Evolutionary conservation across 2,888 invertebrate genomes (phyloP).

Genomic region (Leptogaster cylindrica): DNA sequence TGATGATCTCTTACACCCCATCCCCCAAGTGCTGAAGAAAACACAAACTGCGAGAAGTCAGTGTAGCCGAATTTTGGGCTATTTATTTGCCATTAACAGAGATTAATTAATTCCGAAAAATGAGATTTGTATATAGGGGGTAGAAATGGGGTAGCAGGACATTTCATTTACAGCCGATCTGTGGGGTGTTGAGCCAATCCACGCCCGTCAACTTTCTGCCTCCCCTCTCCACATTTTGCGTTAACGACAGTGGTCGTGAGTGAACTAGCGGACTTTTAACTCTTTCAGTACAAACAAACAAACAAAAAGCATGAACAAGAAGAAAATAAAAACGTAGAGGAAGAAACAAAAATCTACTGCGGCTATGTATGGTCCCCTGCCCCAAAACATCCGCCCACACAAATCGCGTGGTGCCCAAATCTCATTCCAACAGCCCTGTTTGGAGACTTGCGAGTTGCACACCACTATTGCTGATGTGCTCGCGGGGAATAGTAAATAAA

Average conservation of each 20-base stretch:
- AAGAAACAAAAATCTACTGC: conserved; percentile 10
- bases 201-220: conserved; percentile 30
- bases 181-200: not conserved
- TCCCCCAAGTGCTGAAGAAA: not conserved
- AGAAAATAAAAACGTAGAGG: no score
- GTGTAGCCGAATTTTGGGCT: conserved; percentile 40
- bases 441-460: no score
- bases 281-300: no score
- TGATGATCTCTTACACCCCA: conserved; percentile 3
- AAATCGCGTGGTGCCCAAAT: not conserved
- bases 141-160: conserved; percentile 24
- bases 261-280: conserved; percentile 35
- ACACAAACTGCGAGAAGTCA: conserved; percentile 29
- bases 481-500: conserved; percentile 33
- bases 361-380: conserved; percentile 29
- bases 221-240: no score
- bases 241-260: no score
- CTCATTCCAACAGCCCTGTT: not conserved
- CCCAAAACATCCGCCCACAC: conserved; percentile 43
- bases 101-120: conserved; percentile 48
- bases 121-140: conserved; percentile 35
- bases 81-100: conserved; percentile 47
- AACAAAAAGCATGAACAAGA: no score
- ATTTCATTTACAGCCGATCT: conserved; percentile 23
- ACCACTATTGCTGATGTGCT: no score